A percentile compares a stretch with the other conserved stretches of the same genome.
phyloP scores from a whole-genome alignment of 2,797 vertebrate species.

The Allobates femoralis region DNA sequence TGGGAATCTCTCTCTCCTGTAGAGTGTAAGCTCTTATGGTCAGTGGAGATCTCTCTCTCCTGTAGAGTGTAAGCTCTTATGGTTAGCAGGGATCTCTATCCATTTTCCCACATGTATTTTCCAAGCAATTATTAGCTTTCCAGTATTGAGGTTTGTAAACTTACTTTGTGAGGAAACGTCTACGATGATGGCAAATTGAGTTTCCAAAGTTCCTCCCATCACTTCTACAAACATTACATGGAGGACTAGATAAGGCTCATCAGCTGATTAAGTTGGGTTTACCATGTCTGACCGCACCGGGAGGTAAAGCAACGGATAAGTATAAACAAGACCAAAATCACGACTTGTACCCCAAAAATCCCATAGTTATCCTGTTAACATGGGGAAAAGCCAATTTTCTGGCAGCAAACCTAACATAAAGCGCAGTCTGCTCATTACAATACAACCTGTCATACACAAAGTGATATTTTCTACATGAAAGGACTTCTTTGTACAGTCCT shows the following conservation, averaged over 20 bases:
- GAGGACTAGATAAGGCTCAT: not conserved
- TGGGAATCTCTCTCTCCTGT: too few relatives aligned
- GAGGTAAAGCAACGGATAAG: not conserved
- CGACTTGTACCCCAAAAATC: not conserved
- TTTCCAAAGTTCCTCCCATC: too few relatives aligned
- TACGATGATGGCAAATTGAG: too few relatives aligned
- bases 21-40: too few relatives aligned
- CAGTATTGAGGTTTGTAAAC: too few relatives aligned
- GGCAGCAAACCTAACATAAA: not conserved
- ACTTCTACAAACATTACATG: not conserved
- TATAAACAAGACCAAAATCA: not conserved
- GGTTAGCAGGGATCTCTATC: too few relatives aligned
- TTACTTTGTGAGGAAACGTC: too few relatives aligned
- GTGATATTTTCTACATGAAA: not conserved
- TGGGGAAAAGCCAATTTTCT: not conserved
- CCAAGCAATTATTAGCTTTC: too few relatives aligned
- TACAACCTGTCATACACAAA: slow-evolving; percentile 2
- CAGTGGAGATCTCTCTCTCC: too few relatives aligned
- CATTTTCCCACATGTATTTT: too few relatives aligned
- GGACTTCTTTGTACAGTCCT: not conserved
- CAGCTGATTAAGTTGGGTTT: not conserved
- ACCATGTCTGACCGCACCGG: too few relatives aligned
- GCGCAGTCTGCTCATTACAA: not conserved
- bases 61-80: too few relatives aligned
- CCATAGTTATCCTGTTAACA: not conserved